Conservation (phyloP, 2,888 invertebrate species). For the Leptothorax acervorum region DNA sequence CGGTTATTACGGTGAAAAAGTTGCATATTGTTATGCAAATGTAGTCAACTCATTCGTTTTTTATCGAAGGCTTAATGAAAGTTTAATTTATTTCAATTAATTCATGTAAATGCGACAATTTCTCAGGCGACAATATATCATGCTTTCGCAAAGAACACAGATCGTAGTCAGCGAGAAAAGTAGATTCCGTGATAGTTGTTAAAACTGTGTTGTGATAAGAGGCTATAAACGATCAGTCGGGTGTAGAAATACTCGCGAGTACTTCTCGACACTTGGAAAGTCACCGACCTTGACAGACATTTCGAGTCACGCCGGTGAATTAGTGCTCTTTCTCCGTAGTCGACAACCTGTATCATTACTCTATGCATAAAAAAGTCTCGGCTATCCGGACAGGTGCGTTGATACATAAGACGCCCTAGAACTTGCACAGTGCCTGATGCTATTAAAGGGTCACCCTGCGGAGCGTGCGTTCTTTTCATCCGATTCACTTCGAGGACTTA, state of each 20-base stretch:
- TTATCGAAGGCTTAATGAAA: neutral
- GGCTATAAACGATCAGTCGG: conserved; percentile 57
- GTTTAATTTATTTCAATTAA: neutral
- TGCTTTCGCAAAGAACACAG: neutral
- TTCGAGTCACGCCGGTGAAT: conserved; percentile 53
- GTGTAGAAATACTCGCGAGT: conserved; percentile 63
- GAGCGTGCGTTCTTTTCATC: neutral
- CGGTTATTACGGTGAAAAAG: neutral
- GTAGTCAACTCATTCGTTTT: neutral
- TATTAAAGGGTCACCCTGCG: neutral
- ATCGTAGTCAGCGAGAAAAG: neutral
- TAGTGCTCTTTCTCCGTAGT: conserved; percentile 27
- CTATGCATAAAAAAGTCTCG: neutral
- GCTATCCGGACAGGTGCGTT: neutral
- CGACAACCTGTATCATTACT: neutral
- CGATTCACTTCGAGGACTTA: neutral
- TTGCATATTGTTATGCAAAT: neutral
- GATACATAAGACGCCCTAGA: neutral
- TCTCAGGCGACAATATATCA: neutral
- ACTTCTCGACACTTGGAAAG: conserved; percentile 74
- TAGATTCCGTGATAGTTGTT: conserved; percentile 30
- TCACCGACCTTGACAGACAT: conserved; percentile 81
- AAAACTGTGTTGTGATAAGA: conserved; percentile 51
- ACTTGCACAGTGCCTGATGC: neutral
- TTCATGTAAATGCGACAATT: neutral